Conservation (phyloP, 1,140 invertebrate genomes). For the Zaprionus taronus region DNA sequence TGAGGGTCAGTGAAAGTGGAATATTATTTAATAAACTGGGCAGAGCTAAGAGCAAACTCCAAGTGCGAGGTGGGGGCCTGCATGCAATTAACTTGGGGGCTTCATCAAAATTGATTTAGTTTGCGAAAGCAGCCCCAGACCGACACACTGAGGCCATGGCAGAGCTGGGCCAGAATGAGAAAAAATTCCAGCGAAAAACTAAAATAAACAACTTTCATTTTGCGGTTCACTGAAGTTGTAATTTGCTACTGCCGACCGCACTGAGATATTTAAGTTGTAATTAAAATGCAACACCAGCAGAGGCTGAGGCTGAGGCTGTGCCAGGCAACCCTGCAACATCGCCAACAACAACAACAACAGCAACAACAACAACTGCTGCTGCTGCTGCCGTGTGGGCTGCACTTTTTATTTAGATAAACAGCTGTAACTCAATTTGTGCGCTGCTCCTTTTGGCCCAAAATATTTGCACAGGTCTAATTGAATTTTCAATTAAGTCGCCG, state of each 20-base stretch:
- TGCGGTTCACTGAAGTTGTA: constrained; percentile 77
- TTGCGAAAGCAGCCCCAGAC: constrained; percentile 13
- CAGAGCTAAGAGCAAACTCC: neutral
- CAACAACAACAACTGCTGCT: neutral
- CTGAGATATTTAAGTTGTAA: constrained; percentile 81
- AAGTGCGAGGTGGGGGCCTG: neutral
- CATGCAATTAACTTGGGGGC: constrained; percentile 57
- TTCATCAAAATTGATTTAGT: constrained; percentile 65
- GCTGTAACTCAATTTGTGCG: constrained; percentile 76
- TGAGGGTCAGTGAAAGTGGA: constrained; percentile 44
- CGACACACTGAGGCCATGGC: neutral
- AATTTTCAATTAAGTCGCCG: constrained; percentile 81
- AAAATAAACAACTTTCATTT: constrained; percentile 76
- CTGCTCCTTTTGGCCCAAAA: constrained; percentile 59
- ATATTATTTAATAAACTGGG: constrained; percentile 61
- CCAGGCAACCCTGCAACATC: constrained; percentile 13
- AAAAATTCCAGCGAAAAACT: constrained; percentile 48
- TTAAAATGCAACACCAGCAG: constrained; percentile 73
- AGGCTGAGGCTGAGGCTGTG: constrained; percentile 17
- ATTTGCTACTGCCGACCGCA: constrained; percentile 65
- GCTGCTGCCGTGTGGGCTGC: constrained; percentile 33
- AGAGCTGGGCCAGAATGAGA: neutral
- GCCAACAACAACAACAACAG: neutral
- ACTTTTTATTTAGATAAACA: constrained; percentile 79
- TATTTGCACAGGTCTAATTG: constrained; percentile 83